phyloP scores from a whole-genome alignment of 2,113 vertebrate species.

The Silurus meridionalis region DNA sequence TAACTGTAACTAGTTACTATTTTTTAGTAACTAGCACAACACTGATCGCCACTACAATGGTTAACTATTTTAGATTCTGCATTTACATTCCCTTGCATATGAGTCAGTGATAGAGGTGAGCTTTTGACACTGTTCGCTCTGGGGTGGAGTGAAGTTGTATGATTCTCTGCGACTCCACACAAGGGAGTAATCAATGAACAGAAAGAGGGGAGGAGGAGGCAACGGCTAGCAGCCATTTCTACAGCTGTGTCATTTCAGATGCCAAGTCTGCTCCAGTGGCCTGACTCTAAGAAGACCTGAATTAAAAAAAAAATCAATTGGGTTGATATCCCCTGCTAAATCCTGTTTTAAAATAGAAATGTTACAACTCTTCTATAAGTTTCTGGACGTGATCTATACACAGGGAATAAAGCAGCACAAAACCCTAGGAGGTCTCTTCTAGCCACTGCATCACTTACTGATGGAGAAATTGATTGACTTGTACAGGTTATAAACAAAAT shows the following conservation, averaged over 20 bases:
- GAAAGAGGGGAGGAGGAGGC: conserved; percentile 33
- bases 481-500: neutral
- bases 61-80: conserved; percentile 15
- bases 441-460: neutral
- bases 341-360: conserved; percentile 38
- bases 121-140: conserved; percentile 18
- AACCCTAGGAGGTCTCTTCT: neutral
- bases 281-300: conserved; percentile 29
- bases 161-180: conserved; percentile 34
- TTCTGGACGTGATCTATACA: neutral
- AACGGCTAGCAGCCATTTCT: conserved; percentile 3
- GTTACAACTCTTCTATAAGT: conserved; percentile 5
- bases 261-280: conserved; percentile 19
- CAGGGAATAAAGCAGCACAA: neutral
- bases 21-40: too few species aligned
- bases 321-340: conserved; percentile 19
- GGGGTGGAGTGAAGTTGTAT: conserved; percentile 46
- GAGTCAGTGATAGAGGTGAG: conserved; percentile 13
- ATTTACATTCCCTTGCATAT: neutral
- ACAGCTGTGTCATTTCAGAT: conserved; percentile 10
- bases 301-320: conserved; percentile 35
- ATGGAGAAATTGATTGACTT: conserved; percentile 12
- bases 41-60: neutral
- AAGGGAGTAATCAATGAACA: conserved; percentile 52
- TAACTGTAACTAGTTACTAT: too few species aligned